Base-by-base conservation (phyloP, 2,888 invertebrate species). In the Sinodicranocentrus sp. region DNA sequence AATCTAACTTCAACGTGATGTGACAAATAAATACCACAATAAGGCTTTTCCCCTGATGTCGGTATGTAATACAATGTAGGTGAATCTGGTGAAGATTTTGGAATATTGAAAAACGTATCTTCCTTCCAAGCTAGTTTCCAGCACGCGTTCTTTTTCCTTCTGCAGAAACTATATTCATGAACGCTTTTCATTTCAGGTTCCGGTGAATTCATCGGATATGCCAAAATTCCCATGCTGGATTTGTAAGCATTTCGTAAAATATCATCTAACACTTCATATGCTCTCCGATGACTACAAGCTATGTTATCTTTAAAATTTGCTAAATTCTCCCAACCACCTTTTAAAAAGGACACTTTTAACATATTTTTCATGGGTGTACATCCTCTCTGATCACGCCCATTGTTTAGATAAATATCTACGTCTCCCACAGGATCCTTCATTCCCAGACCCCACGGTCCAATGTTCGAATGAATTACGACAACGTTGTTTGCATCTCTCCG, bases 341-440 rank as follows among this genome's bases (percentile, higher is more conserved):
- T 44, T 0, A 78, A 43, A 0, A 63, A 63, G 21, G 83, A 77
- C 19, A 75, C 71, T 17, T 48, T 75, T 0, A 85, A 59, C 28
- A 83, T 21, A 0, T 44, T 52, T 2, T 54, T 25, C 76, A 83
- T 73, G 28, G 75, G 59, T 15, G 52, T 39, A 19, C 85, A 85
- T 6, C 85, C 85, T n/a, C 67, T 71, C 48, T 85, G 85, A 57
- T 85, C 85, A 44, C 82, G 61, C 1, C 85, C 85, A 63, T 85
- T 61, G 43, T 85, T 85, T 10, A 85, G 25, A 26, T 85, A 85
- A 28, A 85, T 84, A 28, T 85, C 85, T 13, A 82, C 33, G 13
- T 80, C 77, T 8, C 85, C 85, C 13, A 84, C 73, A 0, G 85
- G 77, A n/a, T 84, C 75, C 10, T 77, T 71, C 63, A 85, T 77